A percentile compares a stretch with the other conserved stretches of the same genome.
These are phyloP conservation scores for Yponomeuta sedellus DNA, from an alignment of 2,888 invertebrate species.

Conservation along the genomic window DNA sequence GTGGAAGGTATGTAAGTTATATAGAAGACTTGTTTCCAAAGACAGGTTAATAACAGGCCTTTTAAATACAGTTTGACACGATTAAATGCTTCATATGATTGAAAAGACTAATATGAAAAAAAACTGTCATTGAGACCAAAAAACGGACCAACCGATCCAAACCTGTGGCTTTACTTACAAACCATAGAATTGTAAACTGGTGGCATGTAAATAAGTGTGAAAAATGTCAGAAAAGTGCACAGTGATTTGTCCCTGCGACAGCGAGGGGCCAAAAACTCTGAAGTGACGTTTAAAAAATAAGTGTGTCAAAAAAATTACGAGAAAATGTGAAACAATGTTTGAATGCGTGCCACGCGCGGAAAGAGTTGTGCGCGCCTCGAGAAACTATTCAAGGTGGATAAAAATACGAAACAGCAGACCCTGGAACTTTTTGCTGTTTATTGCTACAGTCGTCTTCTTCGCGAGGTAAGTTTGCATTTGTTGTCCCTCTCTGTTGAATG, in stretches of 20 bases:
- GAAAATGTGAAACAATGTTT: slow-evolving; percentile 67
- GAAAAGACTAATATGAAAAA: too few relatives aligned
- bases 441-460: slow-evolving; percentile 36
- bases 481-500: too few relatives aligned
- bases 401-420: slow-evolving; percentile 19
- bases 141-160: too few relatives aligned
- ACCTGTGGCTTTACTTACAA: neutral
- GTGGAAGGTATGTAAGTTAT: too few relatives aligned
- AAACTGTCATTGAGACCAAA: too few relatives aligned
- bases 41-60: too few relatives aligned
- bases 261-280: slow-evolving; percentile 23
- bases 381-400: neutral
- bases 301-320: slow-evolving; percentile 40
- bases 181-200: neutral
- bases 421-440: slow-evolving; percentile 33
- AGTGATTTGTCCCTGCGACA: slow-evolving; percentile 13
- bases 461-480: slow-evolving; percentile 39
- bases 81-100: too few relatives aligned
- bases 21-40: too few relatives aligned
- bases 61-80: too few relatives aligned
- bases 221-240: slow-evolving; percentile 8
- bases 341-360: slow-evolving; percentile 58
- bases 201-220: neutral
- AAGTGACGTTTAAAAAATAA: slow-evolving; percentile 20
- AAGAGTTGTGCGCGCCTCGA: slow-evolving; percentile 41